Conservation (phyloP, 2,113 vertebrate species). For the Emydocephalus ijimae region DNA sequence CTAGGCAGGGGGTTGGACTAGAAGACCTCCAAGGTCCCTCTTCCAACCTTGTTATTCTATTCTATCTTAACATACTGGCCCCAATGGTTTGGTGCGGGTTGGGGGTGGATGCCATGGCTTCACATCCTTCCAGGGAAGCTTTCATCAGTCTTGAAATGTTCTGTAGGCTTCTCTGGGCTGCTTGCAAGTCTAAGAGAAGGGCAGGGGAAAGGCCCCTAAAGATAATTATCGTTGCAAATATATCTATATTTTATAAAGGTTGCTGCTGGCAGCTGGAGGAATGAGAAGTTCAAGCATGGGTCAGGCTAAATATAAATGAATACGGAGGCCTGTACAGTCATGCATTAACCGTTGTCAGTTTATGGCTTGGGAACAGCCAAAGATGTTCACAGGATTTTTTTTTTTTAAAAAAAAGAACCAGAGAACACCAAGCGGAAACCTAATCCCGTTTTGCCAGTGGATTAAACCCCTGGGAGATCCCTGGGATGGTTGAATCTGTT, state of each 20-base stretch:
- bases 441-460: background rate
- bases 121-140: background rate
- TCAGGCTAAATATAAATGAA: background rate
- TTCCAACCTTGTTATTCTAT: too few species aligned
- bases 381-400: too few species aligned
- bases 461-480: background rate
- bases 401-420: too few species aligned
- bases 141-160: background rate
- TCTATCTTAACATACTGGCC: background rate
- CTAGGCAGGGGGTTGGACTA: too few species aligned
- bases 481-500: background rate
- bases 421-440: background rate
- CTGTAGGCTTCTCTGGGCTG: fast-evolving
- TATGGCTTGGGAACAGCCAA: background rate
- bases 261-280: background rate
- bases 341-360: background rate
- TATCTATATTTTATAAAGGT: conserved; percentile 23
- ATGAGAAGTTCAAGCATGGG: conserved; percentile 34
- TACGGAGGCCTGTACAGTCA: background rate
- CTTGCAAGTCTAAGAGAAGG: background rate
- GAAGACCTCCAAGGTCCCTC: too few species aligned
- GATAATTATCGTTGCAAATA: conserved; percentile 13
- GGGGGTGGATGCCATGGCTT: background rate
- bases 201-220: background rate
- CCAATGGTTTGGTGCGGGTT: background rate